These are phyloP conservation scores for Boleophthalmus pectinirostris DNA, from an alignment of 2,113 vertebrate genomes.

Conservation along the genomic window DNA sequence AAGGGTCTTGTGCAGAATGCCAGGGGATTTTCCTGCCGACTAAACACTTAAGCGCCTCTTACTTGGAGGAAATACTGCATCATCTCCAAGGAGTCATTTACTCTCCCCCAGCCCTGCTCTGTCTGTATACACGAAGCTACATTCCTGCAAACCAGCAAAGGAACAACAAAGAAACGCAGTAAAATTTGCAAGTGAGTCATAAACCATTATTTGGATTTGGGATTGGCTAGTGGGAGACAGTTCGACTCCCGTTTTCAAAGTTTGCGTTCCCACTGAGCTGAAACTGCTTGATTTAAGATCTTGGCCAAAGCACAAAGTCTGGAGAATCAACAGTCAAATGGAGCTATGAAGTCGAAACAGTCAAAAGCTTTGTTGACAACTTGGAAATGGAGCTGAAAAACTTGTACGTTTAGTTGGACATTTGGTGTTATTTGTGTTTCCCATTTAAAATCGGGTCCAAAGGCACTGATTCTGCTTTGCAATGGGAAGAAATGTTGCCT, in stretches of 20 bases:
- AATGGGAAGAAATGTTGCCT: background rate
- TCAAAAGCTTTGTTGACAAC: slow-evolving; percentile 4
- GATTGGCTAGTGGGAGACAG: slow-evolving; percentile 24
- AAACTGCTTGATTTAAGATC: slow-evolving; percentile 24
- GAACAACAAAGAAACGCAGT: slow-evolving; percentile 35
- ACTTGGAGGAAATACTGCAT: slow-evolving; percentile 43
- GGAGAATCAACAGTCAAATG: slow-evolving; percentile 19
- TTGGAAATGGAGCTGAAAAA: slow-evolving; percentile 4
- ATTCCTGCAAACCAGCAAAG: slow-evolving; percentile 10
- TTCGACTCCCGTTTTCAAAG: slow-evolving; percentile 15
- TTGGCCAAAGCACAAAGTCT: slow-evolving; percentile 10
- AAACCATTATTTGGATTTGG: slow-evolving; percentile 21
- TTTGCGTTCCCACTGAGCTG: slow-evolving; percentile 12
- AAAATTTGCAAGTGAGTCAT: slow-evolving; percentile 29
- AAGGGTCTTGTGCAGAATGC: slow-evolving; percentile 39
- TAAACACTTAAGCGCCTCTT: slow-evolving; percentile 35
- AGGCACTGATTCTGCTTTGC: background rate
- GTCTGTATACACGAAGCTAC: slow-evolving; percentile 1
- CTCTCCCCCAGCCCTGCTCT: slow-evolving; percentile 14
- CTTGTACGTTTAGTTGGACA: background rate
- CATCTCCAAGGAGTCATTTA: slow-evolving; percentile 32
- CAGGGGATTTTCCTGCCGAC: slow-evolving; percentile 42
- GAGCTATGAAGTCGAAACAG: background rate
- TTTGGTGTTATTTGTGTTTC: background rate
- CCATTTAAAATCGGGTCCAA: background rate